A percentile compares a stretch with the other conserved stretches of the same genome.
These are phyloP conservation scores for Beroe ovata DNA, from an alignment of 37 sponge, comb jelly and placozoan species.

Conservation along the genomic window DNA sequence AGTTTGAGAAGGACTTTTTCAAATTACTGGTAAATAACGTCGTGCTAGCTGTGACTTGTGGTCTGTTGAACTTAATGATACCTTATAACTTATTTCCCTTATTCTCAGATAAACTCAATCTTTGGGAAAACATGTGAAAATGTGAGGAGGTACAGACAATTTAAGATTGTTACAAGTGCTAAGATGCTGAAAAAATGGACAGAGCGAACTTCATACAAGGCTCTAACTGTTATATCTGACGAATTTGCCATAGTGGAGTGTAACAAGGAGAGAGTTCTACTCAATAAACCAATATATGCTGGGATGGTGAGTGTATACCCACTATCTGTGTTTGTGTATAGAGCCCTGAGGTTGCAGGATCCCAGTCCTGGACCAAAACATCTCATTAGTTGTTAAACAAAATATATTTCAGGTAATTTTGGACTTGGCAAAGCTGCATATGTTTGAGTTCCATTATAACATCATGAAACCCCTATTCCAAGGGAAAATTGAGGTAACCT, in stretches of 20 bases:
- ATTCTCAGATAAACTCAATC: neutral
- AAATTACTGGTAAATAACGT: conserved; percentile 6
- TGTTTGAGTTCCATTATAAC: conserved; percentile 1
- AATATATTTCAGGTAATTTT: neutral
- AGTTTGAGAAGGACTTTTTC: conserved; percentile 36
- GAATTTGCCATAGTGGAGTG: neutral
- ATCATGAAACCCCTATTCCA: neutral
- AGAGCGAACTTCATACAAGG: neutral
- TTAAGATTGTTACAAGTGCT: neutral
- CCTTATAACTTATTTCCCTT: no score
- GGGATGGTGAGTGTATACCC: conserved; percentile 4
- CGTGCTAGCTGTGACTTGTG: neutral
- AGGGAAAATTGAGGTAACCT: neutral
- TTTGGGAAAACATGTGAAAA: neutral
- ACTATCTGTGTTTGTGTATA: no score
- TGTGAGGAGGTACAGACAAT: neutral
- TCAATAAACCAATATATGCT: neutral
- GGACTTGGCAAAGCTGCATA: neutral
- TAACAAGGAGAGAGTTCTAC: neutral
- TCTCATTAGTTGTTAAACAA: no score
- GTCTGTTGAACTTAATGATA: no score
- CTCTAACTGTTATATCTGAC: neutral
- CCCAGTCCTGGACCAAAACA: no score
- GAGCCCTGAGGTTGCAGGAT: no score
- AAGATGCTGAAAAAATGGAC: neutral